Conservation (phyloP, 2,888 invertebrate genomes). For the Andrena marginata region DNA sequence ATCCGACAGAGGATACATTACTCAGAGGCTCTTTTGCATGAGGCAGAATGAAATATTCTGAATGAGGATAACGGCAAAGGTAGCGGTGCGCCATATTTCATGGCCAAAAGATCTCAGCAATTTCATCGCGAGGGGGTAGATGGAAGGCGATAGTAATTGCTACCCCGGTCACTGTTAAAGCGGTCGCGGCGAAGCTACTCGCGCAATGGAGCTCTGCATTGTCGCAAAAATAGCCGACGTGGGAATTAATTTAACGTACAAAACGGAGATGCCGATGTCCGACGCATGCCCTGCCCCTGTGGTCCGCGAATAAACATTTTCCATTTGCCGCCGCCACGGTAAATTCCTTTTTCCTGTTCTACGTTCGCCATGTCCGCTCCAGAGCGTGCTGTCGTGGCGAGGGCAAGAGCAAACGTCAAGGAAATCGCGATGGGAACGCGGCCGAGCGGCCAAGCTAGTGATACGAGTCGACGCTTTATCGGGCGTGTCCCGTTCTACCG, state of each 20-base stretch:
- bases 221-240: background rate
- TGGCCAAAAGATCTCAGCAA: background rate
- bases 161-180: background rate
- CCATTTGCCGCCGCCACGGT: conserved; percentile 24
- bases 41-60: conserved; percentile 7
- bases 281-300: background rate
- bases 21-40: conserved; percentile 31
- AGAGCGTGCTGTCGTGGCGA: background rate
- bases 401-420: conserved; percentile 7
- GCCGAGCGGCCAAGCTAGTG: conserved; percentile 5
- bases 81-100: conserved; percentile 6
- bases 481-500: background rate
- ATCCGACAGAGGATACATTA: conserved; percentile 40
- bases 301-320: conserved; percentile 23
- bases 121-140: conserved; percentile 1
- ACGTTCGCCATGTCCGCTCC: background rate
- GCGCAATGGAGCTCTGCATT: background rate
- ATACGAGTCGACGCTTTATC: conserved; percentile 34
- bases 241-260: conserved; percentile 46
- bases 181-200: background rate
- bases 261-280: conserved; percentile 28
- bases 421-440: conserved; percentile 13
- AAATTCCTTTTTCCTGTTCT: conserved; percentile 24
- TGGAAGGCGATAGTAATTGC: background rate
- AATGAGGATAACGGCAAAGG: conserved; percentile 8